Percentiles rank a stretch among this genome's conserved stretches.
Evolutionary conservation across 2,888 invertebrate species (phyloP).

Genomic region (Drosophila colorata): DNA sequence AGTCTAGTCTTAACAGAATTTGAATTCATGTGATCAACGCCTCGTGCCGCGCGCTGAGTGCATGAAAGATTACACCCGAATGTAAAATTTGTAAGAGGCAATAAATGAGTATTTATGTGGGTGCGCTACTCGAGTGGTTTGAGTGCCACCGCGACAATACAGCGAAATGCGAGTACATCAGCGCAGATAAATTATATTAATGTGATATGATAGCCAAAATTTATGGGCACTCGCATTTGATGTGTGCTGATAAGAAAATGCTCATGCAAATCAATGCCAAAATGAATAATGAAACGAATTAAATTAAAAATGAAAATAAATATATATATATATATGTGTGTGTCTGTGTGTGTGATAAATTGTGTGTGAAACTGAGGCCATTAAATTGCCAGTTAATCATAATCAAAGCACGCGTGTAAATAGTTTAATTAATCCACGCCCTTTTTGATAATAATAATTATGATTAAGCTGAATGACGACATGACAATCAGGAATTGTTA

Average conservation of each 20-base stretch:
- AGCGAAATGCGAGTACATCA: conserved; percentile 28
- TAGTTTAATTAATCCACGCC: conserved; percentile 58
- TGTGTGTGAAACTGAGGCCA: conserved; percentile 48
- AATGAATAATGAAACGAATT: conserved; percentile 54
- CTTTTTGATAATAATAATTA: conserved; percentile 27
- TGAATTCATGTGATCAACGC: conserved; percentile 35
- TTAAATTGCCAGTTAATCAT: conserved; percentile 59
- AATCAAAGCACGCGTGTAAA: conserved; percentile 47
- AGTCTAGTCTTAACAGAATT: conserved; percentile 28
- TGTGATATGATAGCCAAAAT: conserved; percentile 73
- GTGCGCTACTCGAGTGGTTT: background rate
- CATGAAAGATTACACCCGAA: conserved; percentile 68
- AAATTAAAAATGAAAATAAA: conserved; percentile 44
- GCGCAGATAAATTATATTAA: conserved; percentile 71
- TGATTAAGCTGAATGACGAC: conserved; percentile 40
- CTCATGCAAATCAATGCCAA: conserved; percentile 42
- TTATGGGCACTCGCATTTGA: conserved; percentile 59
- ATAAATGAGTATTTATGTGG: conserved; percentile 44
- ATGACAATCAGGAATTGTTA: conserved; percentile 18
- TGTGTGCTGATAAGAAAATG: conserved; percentile 45
- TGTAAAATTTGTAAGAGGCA: conserved; percentile 58
- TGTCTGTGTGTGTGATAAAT: conserved; percentile 34
- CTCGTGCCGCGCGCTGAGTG: conserved; percentile 7
- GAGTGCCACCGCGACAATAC: background rate
- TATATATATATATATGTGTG: conserved; percentile 10